phyloP scores from a whole-genome alignment of 2,888 invertebrate species.

The Peribatodes rhomboidaria region DNA sequence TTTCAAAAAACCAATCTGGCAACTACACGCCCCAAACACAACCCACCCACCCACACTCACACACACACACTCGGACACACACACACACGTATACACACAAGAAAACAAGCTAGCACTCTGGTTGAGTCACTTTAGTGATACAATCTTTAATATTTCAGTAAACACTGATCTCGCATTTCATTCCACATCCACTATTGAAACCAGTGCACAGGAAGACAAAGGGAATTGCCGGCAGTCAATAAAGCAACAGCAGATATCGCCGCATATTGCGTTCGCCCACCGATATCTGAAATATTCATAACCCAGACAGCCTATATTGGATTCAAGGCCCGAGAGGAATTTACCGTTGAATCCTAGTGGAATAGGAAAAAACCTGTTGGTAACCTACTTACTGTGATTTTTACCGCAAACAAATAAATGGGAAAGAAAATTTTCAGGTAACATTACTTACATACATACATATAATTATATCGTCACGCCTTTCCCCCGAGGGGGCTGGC shows the following conservation, averaged over 20 bases:
- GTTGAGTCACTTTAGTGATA: neutral
- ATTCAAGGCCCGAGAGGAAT: conserved; percentile 16
- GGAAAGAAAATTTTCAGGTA: no score
- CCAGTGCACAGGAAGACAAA: conserved; percentile 20
- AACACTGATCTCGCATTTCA: neutral
- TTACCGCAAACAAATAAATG: no score
- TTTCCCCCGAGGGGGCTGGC: no score
- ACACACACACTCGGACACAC: no score
- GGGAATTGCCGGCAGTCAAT: conserved; percentile 25
- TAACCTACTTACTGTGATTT: neutral
- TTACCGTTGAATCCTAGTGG: conserved; percentile 5
- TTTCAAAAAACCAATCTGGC: no score
- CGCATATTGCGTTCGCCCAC: conserved; percentile 31
- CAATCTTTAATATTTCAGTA: conserved; percentile 1
- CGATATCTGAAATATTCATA: conserved; percentile 36
- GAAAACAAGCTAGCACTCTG: no score
- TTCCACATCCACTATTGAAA: conserved; percentile 1
- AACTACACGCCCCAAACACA: no score
- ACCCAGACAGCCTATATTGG: conserved; percentile 26
- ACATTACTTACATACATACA: no score
- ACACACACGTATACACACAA: no score
- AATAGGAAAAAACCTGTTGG: conserved; percentile 13
- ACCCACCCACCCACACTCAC: no score
- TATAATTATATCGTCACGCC: no score
- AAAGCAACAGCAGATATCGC: conserved; percentile 22